phyloP scores from a whole-genome alignment of 1,140 invertebrate genomes.

The Zaprionus camerounensis region DNA sequence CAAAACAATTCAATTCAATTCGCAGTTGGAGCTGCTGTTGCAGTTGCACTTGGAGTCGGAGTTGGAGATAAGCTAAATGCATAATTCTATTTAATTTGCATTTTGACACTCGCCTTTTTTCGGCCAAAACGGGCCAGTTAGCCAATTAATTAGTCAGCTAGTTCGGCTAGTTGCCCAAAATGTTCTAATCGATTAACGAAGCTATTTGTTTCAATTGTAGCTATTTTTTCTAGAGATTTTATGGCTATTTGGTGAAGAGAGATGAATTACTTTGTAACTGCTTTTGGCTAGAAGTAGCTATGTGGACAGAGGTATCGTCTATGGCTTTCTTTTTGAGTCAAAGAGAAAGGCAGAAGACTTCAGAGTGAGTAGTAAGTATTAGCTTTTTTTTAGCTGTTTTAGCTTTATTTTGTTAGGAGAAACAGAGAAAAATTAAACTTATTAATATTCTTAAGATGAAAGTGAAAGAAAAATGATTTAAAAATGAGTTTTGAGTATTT shows the following conservation, averaged over 20 bases:
- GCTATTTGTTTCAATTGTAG: neutral
- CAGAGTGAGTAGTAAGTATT: neutral
- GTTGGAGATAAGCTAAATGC: conserved; percentile 66
- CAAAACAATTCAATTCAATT: conserved; percentile 82
- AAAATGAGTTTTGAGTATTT: no score
- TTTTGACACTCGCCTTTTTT: conserved; percentile 71
- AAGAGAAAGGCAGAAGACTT: neutral
- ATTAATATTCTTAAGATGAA: no score
- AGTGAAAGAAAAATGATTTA: no score
- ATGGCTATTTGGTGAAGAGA: neutral
- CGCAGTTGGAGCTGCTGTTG: neutral
- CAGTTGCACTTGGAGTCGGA: conserved; percentile 22
- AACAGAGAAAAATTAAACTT: no score
- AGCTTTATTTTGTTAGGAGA: neutral
- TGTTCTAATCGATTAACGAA: conserved; percentile 12
- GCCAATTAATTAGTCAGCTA: conserved; percentile 1
- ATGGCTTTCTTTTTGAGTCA: neutral
- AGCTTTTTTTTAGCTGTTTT: neutral
- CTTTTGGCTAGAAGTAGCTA: neutral
- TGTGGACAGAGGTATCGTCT: neutral
- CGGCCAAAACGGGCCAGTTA: neutral
- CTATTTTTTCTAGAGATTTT: neutral
- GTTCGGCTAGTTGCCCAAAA: neutral
- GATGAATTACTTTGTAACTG: neutral
- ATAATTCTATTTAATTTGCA: conserved; percentile 81